Conservation (phyloP, 2,888 invertebrate species). For the Diabrotica balteata region DNA sequence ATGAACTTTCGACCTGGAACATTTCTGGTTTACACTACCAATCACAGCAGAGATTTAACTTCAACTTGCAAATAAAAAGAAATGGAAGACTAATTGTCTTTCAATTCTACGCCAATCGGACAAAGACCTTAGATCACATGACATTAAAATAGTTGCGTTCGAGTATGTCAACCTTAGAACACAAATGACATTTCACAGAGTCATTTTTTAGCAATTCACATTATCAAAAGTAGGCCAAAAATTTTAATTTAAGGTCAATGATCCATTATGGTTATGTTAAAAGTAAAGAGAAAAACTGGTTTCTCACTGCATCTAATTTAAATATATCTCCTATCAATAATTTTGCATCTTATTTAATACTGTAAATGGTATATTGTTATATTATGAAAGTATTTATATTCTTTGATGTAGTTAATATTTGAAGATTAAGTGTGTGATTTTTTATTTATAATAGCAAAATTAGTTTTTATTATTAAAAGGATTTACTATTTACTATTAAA, state of each 20-base stretch:
- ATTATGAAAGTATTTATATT: too few relatives aligned
- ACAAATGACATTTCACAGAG: constrained; percentile 6
- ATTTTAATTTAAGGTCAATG: constrained; percentile 14
- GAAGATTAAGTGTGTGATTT: too few relatives aligned
- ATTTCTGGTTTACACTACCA: constrained; percentile 17
- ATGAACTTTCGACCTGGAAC: constrained; percentile 31
- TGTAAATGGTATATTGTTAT: too few relatives aligned
- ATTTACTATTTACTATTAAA: too few relatives aligned
- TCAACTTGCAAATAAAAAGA: constrained; percentile 27
- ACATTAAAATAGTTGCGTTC: constrained; percentile 19
- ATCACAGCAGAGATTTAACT: constrained; percentile 13
- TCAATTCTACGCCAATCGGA: constrained; percentile 26
- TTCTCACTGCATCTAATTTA: neutral
- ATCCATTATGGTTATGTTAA: neutral
- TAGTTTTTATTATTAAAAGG: too few relatives aligned
- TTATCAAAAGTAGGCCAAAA: constrained; percentile 14
- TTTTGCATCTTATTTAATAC: too few relatives aligned
- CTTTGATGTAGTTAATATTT: too few relatives aligned
- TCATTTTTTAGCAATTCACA: constrained; percentile 12
- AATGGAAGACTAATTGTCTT: constrained; percentile 27
- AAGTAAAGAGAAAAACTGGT: constrained; percentile 7
- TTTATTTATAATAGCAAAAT: too few relatives aligned
- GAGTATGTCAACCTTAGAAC: constrained; percentile 5
- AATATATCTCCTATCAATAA: neutral
- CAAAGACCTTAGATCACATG: constrained; percentile 30